These are phyloP conservation scores for Pangasius larnaudii DNA, from an alignment of 2,797 vertebrate species.

Conservation along the genomic window DNA sequence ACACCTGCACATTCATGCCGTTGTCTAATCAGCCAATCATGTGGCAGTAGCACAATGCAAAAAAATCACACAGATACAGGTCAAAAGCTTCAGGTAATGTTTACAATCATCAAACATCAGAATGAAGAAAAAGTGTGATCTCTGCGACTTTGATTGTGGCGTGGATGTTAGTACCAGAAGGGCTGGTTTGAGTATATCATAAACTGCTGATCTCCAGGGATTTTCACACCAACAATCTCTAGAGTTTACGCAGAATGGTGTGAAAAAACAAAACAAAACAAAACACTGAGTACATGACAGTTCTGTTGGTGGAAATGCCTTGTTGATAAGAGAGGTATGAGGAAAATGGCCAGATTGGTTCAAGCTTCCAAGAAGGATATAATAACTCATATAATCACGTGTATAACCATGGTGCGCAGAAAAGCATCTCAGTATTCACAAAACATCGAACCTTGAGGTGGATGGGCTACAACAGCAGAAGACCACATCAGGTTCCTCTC, in stretches of 20 bases:
- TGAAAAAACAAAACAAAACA: neutral
- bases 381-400: neutral
- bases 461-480: neutral
- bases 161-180: neutral
- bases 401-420: neutral
- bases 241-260: neutral
- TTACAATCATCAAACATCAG: neutral
- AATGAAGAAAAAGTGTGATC: neutral
- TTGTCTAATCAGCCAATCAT: neutral
- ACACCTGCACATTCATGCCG: neutral
- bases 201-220: no score
- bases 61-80: neutral
- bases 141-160: neutral
- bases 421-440: neutral
- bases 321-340: neutral
- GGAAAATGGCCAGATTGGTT: neutral
- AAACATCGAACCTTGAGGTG: neutral
- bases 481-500: neutral
- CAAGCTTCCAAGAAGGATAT: neutral
- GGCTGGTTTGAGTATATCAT: neutral
- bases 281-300: neutral
- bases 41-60: neutral
- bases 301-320: neutral
- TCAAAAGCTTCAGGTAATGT: neutral
- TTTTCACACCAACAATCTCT: neutral